phyloP scores from a whole-genome alignment of 2,888 invertebrate species.

The Cataglyphis albicans region DNA sequence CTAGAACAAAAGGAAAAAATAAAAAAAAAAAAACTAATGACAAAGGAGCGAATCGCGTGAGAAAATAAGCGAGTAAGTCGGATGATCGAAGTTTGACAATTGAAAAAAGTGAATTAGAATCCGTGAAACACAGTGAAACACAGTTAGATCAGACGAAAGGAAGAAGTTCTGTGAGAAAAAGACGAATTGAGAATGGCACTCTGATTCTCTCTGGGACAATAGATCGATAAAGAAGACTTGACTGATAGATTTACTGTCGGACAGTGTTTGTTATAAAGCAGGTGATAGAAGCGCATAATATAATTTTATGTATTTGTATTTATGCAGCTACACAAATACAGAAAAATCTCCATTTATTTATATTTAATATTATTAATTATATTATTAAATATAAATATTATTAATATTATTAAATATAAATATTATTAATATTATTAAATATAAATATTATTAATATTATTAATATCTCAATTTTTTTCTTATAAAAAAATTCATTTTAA shows the following conservation, averaged over 20 bases:
- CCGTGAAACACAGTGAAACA: conserved; percentile 21
- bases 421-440: no score
- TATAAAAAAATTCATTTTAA: background rate
- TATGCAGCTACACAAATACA: background rate
- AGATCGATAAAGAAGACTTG: conserved; percentile 31
- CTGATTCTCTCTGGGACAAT: background rate
- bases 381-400: no score
- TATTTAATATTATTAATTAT: background rate
- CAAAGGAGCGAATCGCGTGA: background rate
- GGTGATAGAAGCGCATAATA: background rate
- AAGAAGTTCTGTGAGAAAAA: conserved; percentile 30
- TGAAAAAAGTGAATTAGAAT: conserved; percentile 45
- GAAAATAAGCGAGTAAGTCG: conserved; percentile 26
- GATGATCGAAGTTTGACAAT: conserved; percentile 48
- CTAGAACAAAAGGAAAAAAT: background rate
- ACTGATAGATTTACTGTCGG: conserved; percentile 44
- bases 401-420: no score
- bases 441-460: background rate
- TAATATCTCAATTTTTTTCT: background rate
- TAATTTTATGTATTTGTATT: background rate
- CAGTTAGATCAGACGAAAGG: background rate
- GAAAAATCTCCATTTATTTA: background rate
- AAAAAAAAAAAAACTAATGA: background rate
- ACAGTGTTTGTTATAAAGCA: conserved; percentile 13
- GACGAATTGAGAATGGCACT: conserved; percentile 17